A percentile compares a stretch with the other conserved stretches of the same genome.
Evolutionary conservation across 2,888 invertebrate species (phyloP).

Genomic region (Ornithoptera priamus): DNA sequence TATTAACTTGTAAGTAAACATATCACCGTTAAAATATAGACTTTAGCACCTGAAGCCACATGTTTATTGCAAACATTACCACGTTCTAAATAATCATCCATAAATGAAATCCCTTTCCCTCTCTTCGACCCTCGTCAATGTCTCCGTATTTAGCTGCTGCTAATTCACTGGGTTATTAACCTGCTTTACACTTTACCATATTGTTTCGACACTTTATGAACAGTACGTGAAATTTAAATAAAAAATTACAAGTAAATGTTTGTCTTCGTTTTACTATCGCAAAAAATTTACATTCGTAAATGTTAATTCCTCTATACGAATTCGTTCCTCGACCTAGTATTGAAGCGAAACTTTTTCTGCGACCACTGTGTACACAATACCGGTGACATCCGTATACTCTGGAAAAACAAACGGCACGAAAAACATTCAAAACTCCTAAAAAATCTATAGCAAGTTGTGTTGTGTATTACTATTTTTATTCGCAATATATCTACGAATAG

Average conservation of each 20-base stretch:
- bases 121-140: conserved; percentile 18
- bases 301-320: neutral
- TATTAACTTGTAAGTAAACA: neutral
- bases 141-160: conserved; percentile 5
- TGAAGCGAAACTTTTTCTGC: neutral
- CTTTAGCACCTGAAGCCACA: conserved; percentile 1
- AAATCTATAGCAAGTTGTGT: neutral
- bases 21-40: neutral
- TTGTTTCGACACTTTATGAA: neutral
- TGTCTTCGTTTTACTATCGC: neutral
- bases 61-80: conserved; percentile 3
- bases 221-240: neutral
- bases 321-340: neutral
- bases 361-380: neutral
- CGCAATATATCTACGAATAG: neutral
- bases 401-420: neutral
- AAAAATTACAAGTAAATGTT: neutral
- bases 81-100: conserved; percentile 1
- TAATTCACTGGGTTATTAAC: conserved; percentile 16
- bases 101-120: conserved; percentile 10
- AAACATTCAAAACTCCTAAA: neutral
- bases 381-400: neutral
- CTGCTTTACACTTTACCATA: conserved; percentile 2
- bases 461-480: neutral
- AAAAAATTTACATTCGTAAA: neutral